Evolutionary conservation across 2,797 vertebrate genomes (phyloP).

Genomic region (Characodon lateralis): DNA sequence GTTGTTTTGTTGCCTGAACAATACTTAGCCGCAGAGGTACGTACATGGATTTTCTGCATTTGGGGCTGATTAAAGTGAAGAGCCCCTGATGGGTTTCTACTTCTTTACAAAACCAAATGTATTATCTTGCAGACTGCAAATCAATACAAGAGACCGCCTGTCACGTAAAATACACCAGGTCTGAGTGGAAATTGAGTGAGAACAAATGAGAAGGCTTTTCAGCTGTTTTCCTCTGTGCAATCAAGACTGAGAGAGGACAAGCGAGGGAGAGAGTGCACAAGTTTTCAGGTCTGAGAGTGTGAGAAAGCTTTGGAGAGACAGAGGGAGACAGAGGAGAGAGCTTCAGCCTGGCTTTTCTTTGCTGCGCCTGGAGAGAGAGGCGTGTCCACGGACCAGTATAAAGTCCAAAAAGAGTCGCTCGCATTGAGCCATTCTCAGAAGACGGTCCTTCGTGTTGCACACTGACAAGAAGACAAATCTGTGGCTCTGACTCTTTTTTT

Average conservation of each 20-base stretch:
- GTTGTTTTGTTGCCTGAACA: slow-evolving; percentile 39
- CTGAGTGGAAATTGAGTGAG: not conserved
- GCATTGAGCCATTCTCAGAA: slow-evolving; percentile 72
- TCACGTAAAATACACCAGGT: slow-evolving; percentile 5
- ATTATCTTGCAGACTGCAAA: slow-evolving; percentile 13
- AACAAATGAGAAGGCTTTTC: slow-evolving; percentile 44
- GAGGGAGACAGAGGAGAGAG: slow-evolving; percentile 63
- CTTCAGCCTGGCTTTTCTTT: slow-evolving; percentile 72
- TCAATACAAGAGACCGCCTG: slow-evolving; percentile 10
- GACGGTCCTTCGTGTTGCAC: slow-evolving; percentile 62
- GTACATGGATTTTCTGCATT: slow-evolving; percentile 24
- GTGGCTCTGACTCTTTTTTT: slow-evolving; percentile 54
- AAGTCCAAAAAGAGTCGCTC: slow-evolving; percentile 78
- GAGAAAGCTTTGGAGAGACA: slow-evolving; percentile 41
- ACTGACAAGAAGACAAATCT: slow-evolving; percentile 57
- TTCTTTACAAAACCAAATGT: slow-evolving; percentile 13
- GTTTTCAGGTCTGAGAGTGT: slow-evolving; percentile 53
- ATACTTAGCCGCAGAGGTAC: slow-evolving; percentile 6
- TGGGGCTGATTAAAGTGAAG: slow-evolving; percentile 42
- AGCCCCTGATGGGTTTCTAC: not conserved
- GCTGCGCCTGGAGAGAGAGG: slow-evolving; percentile 78
- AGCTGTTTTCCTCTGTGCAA: slow-evolving; percentile 44
- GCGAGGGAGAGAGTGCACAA: slow-evolving; percentile 49
- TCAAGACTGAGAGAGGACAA: slow-evolving; percentile 58
- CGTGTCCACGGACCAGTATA: slow-evolving; percentile 80